Evolutionary conservation across 1,140 invertebrate genomes (phyloP), one percentile per base, ranked within the genome.

Genomic region (Aporrectodea caliginosa): DNA sequence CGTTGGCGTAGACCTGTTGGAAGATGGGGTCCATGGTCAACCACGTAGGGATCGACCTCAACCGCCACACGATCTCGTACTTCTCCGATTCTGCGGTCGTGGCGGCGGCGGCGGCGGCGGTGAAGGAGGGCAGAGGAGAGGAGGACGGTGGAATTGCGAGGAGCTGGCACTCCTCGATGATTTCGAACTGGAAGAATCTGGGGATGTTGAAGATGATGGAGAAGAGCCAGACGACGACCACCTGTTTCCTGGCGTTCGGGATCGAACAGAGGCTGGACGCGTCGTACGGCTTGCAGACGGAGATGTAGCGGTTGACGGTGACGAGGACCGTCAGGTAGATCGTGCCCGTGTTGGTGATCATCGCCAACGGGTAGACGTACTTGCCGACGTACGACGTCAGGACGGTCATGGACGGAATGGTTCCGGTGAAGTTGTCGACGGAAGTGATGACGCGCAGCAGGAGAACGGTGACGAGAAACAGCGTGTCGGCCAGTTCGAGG

Each of bases 321-420:
- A 97, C 95, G 1, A 94, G 94, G 69, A 97, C 90, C 1, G 95
- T 97, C 82, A 96, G 90, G 88, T 97, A 98, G 75, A 96, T 94
- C 32, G 94, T 95, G 31, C 94, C 94, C 69, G 94, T 95, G 81
- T 89, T 94, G 27, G 94, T 93, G 2, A 93, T 93, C 83, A 93
- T 91, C 1, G 93, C 94, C n/a, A 96, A 87, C 0, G 95, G 94
- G 85, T 93, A 97, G 14, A 94, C 90, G 78, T 92, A 91, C 1
- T 92, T 92, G 31, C 93, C 93, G 35, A 80, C 32, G 80, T 81
- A 81, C 88, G 95, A 95, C 82, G 91, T 90, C 83, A 92, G 92
- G 75, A 94, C 88, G n/a, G 90, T 89, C 0, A 91, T 91, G 0
- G 93, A 71, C 2, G 77, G 70, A 12, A 6, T 93, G 74, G 94